Evolutionary conservation across 2,797 vertebrate species (phyloP).

Genomic region (Hydrolagus colliei): DNA sequence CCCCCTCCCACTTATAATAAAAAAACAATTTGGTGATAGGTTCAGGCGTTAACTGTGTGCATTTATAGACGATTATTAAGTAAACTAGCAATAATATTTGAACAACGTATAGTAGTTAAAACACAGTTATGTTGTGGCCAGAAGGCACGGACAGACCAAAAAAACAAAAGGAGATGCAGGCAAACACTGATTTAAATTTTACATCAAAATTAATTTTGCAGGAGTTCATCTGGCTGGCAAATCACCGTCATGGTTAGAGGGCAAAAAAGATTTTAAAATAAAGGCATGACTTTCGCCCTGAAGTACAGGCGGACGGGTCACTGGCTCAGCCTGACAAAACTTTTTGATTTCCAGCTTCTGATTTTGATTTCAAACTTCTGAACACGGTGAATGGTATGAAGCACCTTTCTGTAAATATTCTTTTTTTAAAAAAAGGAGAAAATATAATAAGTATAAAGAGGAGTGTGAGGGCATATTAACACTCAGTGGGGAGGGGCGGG

Average conservation of each 20-base stretch:
- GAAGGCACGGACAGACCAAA: background rate
- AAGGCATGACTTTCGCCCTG: background rate
- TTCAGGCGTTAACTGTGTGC: slow-evolving; percentile 18
- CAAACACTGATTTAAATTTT: slow-evolving; percentile 22
- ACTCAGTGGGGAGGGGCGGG: background rate
- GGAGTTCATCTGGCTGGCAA: slow-evolving; percentile 17
- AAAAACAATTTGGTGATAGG: slow-evolving; percentile 23
- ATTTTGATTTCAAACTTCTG: slow-evolving; percentile 9
- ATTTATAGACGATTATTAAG: slow-evolving; percentile 22
- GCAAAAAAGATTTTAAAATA: background rate
- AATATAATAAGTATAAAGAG: background rate
- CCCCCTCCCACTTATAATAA: slow-evolving; percentile 13
- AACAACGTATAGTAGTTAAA: background rate
- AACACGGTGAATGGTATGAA: background rate
- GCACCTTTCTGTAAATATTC: too few species aligned
- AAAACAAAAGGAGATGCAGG: background rate
- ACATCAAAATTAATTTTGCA: slow-evolving; percentile 21
- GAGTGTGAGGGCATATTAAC: background rate
- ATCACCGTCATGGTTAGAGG: slow-evolving; percentile 16
- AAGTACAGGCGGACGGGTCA: background rate
- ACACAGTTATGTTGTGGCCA: background rate
- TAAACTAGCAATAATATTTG: slow-evolving; percentile 17
- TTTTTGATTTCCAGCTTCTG: background rate
- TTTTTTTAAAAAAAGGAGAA: background rate
- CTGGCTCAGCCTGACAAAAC: slow-evolving; percentile 1